Evolutionary conservation across 2,797 vertebrate species (phyloP).

Genomic region (Linurgus olivaceus): DNA sequence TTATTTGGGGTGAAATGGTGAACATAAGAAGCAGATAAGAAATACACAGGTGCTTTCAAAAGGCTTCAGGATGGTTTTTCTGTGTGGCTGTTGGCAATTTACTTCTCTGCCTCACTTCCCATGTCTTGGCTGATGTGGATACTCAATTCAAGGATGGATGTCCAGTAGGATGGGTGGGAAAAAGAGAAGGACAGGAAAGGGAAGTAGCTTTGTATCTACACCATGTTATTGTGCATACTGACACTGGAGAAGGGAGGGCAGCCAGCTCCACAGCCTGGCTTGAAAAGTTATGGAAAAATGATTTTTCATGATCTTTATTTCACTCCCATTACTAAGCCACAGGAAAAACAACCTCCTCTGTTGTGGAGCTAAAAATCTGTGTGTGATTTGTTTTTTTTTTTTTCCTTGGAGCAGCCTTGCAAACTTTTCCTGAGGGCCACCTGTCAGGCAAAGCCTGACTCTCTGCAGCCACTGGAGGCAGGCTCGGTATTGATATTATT

Average conservation of each 20-base stretch:
- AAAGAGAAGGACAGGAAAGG: background rate
- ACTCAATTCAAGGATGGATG: background rate
- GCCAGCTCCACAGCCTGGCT: background rate
- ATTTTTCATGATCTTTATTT: background rate
- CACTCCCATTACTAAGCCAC: background rate
- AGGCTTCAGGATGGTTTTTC: background rate
- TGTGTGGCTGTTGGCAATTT: background rate
- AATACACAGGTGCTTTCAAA: background rate
- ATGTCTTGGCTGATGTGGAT: background rate
- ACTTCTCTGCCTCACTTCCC: background rate
- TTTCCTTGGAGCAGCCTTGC: background rate
- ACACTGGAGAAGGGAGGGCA: background rate
- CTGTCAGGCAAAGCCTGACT: background rate
- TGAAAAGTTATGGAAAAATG: background rate
- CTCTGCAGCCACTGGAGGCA: background rate
- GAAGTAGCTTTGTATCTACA: background rate
- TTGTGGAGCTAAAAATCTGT: background rate
- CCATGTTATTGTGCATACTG: too few relatives aligned
- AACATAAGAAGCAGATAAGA: background rate
- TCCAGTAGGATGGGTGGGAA: background rate
- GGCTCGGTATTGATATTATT: slow-evolving; percentile 24
- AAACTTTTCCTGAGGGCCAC: background rate
- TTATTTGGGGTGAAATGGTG: background rate
- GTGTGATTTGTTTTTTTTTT: background rate
- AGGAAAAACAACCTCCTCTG: background rate